These are phyloP conservation scores for Drosophila atripex DNA, from an alignment of 2,888 invertebrate species.

Conservation along the genomic window DNA sequence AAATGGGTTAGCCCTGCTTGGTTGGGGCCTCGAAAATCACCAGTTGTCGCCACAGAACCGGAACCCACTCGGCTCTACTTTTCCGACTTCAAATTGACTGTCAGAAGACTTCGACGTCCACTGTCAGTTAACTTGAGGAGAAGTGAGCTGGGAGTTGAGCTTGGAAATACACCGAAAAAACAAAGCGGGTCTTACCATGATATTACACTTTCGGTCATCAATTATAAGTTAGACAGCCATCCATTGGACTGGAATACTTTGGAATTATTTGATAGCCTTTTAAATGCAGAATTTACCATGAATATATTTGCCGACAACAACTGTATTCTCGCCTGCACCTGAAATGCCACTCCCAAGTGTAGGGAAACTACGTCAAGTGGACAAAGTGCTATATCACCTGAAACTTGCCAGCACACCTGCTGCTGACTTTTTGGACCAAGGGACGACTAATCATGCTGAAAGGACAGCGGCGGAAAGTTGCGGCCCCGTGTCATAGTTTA, in stretches of 20 bases:
- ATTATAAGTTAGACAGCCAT: neutral
- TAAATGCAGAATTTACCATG: neutral
- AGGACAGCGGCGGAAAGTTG: slow-evolving; percentile 30
- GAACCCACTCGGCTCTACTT: slow-evolving; percentile 6
- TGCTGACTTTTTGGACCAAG: slow-evolving; percentile 16
- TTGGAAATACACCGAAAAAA: slow-evolving; percentile 4
- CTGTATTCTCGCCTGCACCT: neutral
- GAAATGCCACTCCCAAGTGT: slow-evolving; percentile 13
- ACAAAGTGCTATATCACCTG: slow-evolving; percentile 64
- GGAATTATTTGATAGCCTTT: neutral
- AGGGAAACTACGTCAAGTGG: slow-evolving; percentile 38
- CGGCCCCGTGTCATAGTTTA: slow-evolving; percentile 64
- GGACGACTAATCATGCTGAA: slow-evolving; percentile 64
- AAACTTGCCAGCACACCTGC: slow-evolving; percentile 44
- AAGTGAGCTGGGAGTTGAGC: slow-evolving; percentile 7
- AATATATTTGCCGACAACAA: neutral
- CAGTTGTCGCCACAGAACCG: slow-evolving; percentile 26
- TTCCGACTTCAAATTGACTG: slow-evolving; percentile 35
- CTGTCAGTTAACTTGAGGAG: slow-evolving; percentile 18
- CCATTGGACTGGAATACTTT: neutral
- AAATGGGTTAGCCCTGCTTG: slow-evolving; percentile 31
- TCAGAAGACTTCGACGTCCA: slow-evolving; percentile 30
- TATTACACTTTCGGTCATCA: neutral
- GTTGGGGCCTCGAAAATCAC: slow-evolving; percentile 15
- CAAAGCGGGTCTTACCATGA: too few species aligned